Conservation (phyloP, 2,113 vertebrate species). For the Lasiurus cinereus region DNA sequence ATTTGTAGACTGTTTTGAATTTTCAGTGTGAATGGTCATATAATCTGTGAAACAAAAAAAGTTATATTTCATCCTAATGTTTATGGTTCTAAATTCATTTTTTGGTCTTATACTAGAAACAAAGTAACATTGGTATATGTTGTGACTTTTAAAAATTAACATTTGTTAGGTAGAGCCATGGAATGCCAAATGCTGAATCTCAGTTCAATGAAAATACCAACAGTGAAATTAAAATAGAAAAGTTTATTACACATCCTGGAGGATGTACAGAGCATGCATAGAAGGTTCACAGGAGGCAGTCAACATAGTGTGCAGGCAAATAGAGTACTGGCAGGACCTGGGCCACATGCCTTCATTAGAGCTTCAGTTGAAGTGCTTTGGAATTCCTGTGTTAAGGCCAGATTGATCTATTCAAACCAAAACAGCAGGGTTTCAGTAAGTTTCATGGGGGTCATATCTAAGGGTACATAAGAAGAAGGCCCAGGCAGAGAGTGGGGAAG, state of each 20-base stretch:
- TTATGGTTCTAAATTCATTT: not conserved
- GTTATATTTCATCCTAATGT: not conserved
- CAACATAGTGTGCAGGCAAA: too few relatives aligned
- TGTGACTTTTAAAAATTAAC: not conserved
- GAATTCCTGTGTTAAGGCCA: not conserved
- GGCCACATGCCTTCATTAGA: not conserved
- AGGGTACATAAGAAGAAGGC: not conserved
- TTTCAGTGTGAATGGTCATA: not conserved
- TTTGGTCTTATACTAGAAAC: not conserved
- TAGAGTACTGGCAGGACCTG: not conserved
- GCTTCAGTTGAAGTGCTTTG: not conserved
- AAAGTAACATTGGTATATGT: not conserved
- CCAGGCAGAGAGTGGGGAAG: not conserved
- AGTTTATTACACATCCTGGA: not conserved
- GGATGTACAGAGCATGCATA: not conserved
- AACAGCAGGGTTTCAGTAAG: not conserved
- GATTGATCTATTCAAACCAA: not conserved
- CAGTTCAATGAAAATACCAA: not conserved
- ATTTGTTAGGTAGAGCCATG: not conserved
- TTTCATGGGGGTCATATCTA: not conserved
- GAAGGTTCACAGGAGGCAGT: not conserved
- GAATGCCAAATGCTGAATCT: not conserved
- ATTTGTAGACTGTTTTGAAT: not conserved
- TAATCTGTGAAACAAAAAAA: constrained; percentile 18
- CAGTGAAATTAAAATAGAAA: not conserved